These are phyloP conservation scores for Tricholaema leucomelas DNA, from an alignment of 2,113 vertebrate genomes.

Conservation along the genomic window DNA sequence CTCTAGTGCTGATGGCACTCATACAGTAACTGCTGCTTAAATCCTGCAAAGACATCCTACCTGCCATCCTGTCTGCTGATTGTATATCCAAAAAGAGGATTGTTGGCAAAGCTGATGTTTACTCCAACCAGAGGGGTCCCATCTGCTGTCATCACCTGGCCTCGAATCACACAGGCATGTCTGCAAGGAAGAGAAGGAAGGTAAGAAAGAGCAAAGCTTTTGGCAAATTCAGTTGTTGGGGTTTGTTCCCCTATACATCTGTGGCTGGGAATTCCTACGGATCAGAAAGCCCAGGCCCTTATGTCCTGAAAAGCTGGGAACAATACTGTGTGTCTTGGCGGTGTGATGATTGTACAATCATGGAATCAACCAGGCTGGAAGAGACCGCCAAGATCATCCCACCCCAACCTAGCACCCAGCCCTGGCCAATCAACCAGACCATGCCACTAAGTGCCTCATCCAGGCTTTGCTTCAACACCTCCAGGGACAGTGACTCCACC, in stretches of 20 bases:
- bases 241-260: not conserved
- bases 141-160: conserved; percentile 95
- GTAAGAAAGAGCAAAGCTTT: not conserved
- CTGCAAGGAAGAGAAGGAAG: conserved; percentile 63
- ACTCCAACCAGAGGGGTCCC: conserved; percentile 97
- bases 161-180: conserved; percentile 95
- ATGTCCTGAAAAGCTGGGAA: not conserved
- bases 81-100: conserved; percentile 90
- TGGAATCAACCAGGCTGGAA: too few species aligned
- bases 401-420: too few species aligned
- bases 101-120: conserved; percentile 96
- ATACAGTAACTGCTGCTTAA: not conserved
- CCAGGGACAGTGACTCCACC: too few species aligned
- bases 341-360: too few species aligned
- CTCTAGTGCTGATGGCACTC: not conserved
- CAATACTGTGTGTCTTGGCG: not conserved
- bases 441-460: too few species aligned
- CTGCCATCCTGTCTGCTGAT: conserved; percentile 97
- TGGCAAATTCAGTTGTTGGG: not conserved
- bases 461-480: too few species aligned
- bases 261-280: not conserved
- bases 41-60: conserved; percentile 67
- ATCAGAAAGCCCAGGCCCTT: not conserved
- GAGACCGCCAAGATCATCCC: too few species aligned
- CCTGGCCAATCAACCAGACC: too few species aligned